phyloP scores from a whole-genome alignment of 1,140 invertebrate genomes.

The Rhopalosiphum maidis region DNA sequence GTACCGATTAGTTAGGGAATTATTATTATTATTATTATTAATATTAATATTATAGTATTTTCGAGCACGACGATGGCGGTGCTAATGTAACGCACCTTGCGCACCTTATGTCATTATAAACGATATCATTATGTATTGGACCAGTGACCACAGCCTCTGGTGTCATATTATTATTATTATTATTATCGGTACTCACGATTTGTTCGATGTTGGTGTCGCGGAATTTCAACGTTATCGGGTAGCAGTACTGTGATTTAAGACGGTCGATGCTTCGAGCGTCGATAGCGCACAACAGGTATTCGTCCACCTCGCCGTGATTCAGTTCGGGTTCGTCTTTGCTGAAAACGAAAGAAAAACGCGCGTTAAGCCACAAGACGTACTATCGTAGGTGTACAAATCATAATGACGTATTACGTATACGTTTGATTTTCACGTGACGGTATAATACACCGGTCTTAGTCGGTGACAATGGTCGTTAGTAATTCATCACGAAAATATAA shows the following conservation, averaged over 20 bases:
- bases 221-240: constrained; percentile 81
- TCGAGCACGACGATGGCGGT: too few relatives aligned
- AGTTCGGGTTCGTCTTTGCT: constrained; percentile 52
- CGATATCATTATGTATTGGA: too few relatives aligned
- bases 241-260: constrained; percentile 83
- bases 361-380: background rate
- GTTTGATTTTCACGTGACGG: background rate
- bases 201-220: constrained; percentile 77
- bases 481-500: background rate
- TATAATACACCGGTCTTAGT: background rate
- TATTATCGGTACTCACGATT: constrained; percentile 68
- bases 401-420: background rate
- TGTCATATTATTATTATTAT: background rate
- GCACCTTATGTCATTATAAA: too few relatives aligned
- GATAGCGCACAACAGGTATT: constrained; percentile 91
- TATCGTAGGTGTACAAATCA: background rate
- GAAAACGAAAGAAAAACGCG: background rate
- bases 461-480: too few relatives aligned
- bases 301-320: constrained; percentile 87
- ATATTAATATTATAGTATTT: background rate
- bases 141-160: too few relatives aligned
- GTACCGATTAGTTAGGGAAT: background rate
- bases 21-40: background rate
- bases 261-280: constrained; percentile 92
- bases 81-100: too few relatives aligned